A percentile compares a stretch with the other conserved stretches of the same genome.
Conservation (phyloP, 1,140 invertebrate species). For the Adelges cooleyi region DNA sequence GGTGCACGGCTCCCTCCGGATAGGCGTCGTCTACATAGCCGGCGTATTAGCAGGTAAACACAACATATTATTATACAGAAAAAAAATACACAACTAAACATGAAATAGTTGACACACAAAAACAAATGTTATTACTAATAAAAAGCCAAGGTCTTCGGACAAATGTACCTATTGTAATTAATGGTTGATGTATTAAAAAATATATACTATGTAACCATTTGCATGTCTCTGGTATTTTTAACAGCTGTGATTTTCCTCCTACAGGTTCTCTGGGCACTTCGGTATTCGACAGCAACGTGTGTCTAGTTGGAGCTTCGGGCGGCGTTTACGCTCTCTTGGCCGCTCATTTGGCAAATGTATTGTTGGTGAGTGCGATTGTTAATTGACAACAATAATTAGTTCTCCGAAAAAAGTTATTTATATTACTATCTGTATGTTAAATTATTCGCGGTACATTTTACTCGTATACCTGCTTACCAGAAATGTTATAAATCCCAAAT, state of each 20-base stretch:
- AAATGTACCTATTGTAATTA: too few relatives aligned
- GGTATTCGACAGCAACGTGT: conserved; percentile 87
- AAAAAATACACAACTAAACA: too few relatives aligned
- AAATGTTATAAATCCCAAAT: too few relatives aligned
- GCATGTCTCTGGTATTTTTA: background rate
- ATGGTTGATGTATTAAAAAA: too few relatives aligned
- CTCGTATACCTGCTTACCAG: too few relatives aligned
- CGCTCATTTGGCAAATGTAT: conserved; percentile 86
- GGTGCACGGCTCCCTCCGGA: conserved; percentile 85
- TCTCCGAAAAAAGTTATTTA: too few relatives aligned
- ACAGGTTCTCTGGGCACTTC: conserved; percentile 80
- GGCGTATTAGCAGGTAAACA: conserved; percentile 72
- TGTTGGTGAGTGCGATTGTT: conserved; percentile 54
- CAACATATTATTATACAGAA: background rate
- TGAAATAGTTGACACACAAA: background rate
- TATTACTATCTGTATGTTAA: too few relatives aligned
- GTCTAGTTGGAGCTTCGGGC: conserved; percentile 84
- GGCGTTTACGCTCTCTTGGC: conserved; percentile 88
- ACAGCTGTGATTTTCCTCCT: conserved; percentile 34
- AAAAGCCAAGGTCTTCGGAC: too few relatives aligned
- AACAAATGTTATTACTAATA: too few relatives aligned
- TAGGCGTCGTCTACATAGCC: conserved; percentile 83
- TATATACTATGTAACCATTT: too few relatives aligned
- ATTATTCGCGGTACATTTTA: too few relatives aligned
- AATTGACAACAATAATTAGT: too few relatives aligned